Percentiles rank a stretch among this genome's conserved stretches.
Evolutionary conservation across 2,797 vertebrate genomes (phyloP).

Genomic region (Sibirionetta formosa): DNA sequence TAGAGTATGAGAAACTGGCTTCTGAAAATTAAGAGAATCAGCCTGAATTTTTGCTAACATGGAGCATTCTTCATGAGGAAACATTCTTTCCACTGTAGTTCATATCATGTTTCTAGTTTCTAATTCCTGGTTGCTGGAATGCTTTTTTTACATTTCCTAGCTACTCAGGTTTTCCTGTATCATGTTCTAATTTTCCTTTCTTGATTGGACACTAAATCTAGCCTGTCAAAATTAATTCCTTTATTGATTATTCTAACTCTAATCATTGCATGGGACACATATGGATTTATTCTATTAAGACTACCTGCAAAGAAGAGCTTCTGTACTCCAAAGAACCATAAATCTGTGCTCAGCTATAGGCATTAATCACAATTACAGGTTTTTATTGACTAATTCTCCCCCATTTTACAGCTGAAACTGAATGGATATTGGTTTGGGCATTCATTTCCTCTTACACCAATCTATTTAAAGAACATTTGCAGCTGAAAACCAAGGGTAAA

Average conservation of each 20-base stretch:
- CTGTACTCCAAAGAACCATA: background rate
- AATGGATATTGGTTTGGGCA: background rate
- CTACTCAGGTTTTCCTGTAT: background rate
- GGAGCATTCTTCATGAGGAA: background rate
- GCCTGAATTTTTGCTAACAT: background rate
- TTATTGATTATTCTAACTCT: conserved; percentile 17
- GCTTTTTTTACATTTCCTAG: background rate
- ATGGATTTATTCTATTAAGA: conserved; percentile 27
- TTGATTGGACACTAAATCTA: conserved; percentile 8
- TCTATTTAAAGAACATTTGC: background rate
- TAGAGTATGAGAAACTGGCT: background rate
- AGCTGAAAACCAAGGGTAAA: conserved; percentile 1
- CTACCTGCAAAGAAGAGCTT: background rate
- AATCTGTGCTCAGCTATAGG: background rate
- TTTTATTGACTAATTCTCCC: conserved; percentile 9
- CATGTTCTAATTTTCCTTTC: background rate
- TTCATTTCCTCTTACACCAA: background rate
- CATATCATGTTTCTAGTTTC: background rate
- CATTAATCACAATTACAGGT: conserved; percentile 37
- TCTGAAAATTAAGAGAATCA: background rate
- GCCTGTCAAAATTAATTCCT: background rate
- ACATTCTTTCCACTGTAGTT: background rate
- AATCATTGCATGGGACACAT: background rate
- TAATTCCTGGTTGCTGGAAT: background rate
- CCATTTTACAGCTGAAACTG: background rate